Conservation (phyloP, 2,113 vertebrate genomes). For the Mastomys coucha region DNA sequence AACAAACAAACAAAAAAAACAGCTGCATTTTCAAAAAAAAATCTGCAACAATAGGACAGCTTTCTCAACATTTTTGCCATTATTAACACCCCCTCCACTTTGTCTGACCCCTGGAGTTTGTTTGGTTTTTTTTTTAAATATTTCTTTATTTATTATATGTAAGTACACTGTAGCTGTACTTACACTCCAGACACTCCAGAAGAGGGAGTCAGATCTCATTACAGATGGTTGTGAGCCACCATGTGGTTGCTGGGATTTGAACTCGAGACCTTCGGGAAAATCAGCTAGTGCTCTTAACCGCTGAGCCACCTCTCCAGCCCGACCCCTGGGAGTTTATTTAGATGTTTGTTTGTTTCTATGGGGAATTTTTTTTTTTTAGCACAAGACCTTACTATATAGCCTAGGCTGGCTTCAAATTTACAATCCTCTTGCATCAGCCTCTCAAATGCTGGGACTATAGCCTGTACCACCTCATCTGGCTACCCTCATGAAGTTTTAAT, state of each 20-base stretch:
- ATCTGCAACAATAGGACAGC: not conserved
- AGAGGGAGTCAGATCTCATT: too few relatives aligned
- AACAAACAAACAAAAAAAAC: not conserved
- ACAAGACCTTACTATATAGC: not conserved
- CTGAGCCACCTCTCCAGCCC: too few relatives aligned
- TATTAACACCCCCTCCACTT: not conserved
- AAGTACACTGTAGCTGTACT: too few relatives aligned
- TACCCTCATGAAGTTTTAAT: not conserved
- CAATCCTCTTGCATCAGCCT: not conserved
- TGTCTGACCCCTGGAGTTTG: not conserved
- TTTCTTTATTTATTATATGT: too few relatives aligned
- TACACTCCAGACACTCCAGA: too few relatives aligned
- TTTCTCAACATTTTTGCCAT: not conserved
- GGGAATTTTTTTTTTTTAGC: not conserved
- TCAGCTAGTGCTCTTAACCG: too few relatives aligned
- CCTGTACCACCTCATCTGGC: not conserved
- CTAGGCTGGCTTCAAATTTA: not conserved
- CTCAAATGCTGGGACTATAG: not conserved
- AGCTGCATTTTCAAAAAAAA: not conserved
- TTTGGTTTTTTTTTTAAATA: not conserved
- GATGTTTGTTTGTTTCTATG: not conserved
- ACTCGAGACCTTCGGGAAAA: too few relatives aligned
- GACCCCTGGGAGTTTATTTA: not conserved
- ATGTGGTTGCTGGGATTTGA: too few relatives aligned
- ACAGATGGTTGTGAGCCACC: too few relatives aligned